Base-by-base conservation (phyloP, 2,888 invertebrate genomes). In the Euplexia lucipara region DNA sequence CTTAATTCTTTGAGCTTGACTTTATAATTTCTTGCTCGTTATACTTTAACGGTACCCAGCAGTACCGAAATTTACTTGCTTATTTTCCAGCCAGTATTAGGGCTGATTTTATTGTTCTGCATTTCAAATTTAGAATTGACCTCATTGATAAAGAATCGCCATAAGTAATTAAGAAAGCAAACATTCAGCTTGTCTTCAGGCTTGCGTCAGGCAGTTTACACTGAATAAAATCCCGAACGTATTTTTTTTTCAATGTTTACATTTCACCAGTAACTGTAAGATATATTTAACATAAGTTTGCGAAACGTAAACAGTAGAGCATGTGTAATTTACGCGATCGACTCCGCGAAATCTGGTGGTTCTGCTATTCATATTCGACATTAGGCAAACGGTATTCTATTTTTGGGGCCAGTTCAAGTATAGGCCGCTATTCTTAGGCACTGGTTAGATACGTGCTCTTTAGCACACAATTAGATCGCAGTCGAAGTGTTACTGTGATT, bases 391-490 rank as follows among this genome's bases (percentile, higher is more conserved):
- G 70, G 61, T 51, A 49, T 79, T 64, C 81, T 89, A 88, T 88
- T 88, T 65, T 83, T 79, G 54, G 62, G 58, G 81, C 78, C 70
- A 75, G 79, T 83, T 84, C 84, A 83, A 86, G 86, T 87, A 83
- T 86, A 83, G 79, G 71, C 44, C 18, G 68, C 81, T 88, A 88
- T 86, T 88, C 58, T 81, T 78, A 81, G 83, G 58, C 26, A 44
- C 72, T 41, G 61, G 72, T 75, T 61, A 68, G 47, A 74, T 66
- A 76, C 78, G 76, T 81, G 80, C 68, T 66, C 71, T 83, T 75
- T 74, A 74, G 71, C 80, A 79, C 73, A 75, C 73, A 66, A 81
- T 81, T 81, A 44, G 56, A 63, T 69, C 37, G 34, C 47, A 37
- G 8, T 59, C 16, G 14, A 54, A 70, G 3, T 41, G 37, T 26